Evolutionary conservation across 2,113 vertebrate species (phyloP).

Genomic region (Dicentrarchus labrax): DNA sequence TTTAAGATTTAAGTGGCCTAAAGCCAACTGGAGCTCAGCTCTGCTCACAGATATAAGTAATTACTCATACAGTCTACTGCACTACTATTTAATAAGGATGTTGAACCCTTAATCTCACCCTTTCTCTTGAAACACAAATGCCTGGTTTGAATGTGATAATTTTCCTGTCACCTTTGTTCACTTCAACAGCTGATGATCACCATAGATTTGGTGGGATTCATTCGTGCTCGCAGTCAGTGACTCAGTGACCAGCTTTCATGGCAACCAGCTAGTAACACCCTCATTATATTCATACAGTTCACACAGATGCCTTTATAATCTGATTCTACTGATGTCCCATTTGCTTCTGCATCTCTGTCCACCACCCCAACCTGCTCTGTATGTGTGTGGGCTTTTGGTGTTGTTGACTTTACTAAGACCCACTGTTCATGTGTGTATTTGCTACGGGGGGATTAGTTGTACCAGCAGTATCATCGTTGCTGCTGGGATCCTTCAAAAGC

Average conservation of each 20-base stretch:
- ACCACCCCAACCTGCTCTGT: neutral
- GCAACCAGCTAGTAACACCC: neutral
- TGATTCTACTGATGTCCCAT: neutral
- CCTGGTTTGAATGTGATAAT: neutral
- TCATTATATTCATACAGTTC: constrained; percentile 1
- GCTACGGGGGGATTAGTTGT: neutral
- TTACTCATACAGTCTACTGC: neutral
- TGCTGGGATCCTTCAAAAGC: neutral
- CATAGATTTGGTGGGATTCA: neutral
- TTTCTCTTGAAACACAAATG: neutral
- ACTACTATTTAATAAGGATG: neutral
- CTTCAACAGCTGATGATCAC: neutral
- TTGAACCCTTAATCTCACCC: neutral
- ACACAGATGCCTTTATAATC: neutral
- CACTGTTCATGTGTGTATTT: neutral
- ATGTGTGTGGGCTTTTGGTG: neutral
- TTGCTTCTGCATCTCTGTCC: neutral
- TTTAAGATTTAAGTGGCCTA: neutral
- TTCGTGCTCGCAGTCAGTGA: neutral
- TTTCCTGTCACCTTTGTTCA: neutral
- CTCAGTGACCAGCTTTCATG: neutral
- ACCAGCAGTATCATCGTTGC: neutral
- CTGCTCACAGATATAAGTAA: neutral
- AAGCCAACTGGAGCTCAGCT: constrained; percentile 3
- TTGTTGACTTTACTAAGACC: neutral